Conservation (phyloP, 2,888 invertebrate genomes). For the Drosophila buzzatii region DNA sequence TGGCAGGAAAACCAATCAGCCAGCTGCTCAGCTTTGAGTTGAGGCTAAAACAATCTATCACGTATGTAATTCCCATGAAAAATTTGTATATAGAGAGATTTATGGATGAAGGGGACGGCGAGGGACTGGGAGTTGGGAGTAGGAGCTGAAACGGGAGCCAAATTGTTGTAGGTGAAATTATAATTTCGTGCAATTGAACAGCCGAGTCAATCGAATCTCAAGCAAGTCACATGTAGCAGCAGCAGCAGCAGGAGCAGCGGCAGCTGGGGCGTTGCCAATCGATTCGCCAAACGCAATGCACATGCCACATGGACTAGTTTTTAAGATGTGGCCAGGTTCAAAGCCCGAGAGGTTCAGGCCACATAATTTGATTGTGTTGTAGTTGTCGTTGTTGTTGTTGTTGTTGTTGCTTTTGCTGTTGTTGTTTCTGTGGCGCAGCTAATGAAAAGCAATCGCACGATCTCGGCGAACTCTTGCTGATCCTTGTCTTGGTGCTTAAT, state of each 20-base stretch:
- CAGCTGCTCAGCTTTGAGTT: slow-evolving; percentile 52
- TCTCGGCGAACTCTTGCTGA: slow-evolving; percentile 51
- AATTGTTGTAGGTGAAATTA: slow-evolving; percentile 80
- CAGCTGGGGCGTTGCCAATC: slow-evolving; percentile 70
- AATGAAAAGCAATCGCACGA: slow-evolving; percentile 80
- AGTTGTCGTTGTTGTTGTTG: too few relatives aligned
- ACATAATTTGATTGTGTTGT: slow-evolving; percentile 1
- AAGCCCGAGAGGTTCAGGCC: slow-evolving; percentile 55
- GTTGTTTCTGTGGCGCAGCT: slow-evolving; percentile 62
- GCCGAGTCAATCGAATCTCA: slow-evolving; percentile 15
- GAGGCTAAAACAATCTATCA: slow-evolving; percentile 72
- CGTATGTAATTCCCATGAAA: slow-evolving; percentile 84
- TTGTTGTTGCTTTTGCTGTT: slow-evolving; percentile 42
- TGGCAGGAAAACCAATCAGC: slow-evolving; percentile 63
- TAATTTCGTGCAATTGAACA: slow-evolving; percentile 65
- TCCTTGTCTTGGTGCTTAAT: slow-evolving; percentile 21
- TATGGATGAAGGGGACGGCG: background rate
- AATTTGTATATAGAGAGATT: slow-evolving; percentile 42
- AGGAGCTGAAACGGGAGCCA: slow-evolving; percentile 68
- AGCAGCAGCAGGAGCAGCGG: slow-evolving; percentile 12
- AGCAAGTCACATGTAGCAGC: slow-evolving; percentile 60
- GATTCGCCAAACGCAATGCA: slow-evolving; percentile 75
- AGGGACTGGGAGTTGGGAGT: slow-evolving; percentile 9
- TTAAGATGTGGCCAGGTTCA: slow-evolving; percentile 50
- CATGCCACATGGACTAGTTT: slow-evolving; percentile 64